A percentile compares a stretch with the other conserved stretches of the same genome.
phyloP scores from a whole-genome alignment of 2,797 vertebrate genomes.

The Macropus fuliginosus region DNA sequence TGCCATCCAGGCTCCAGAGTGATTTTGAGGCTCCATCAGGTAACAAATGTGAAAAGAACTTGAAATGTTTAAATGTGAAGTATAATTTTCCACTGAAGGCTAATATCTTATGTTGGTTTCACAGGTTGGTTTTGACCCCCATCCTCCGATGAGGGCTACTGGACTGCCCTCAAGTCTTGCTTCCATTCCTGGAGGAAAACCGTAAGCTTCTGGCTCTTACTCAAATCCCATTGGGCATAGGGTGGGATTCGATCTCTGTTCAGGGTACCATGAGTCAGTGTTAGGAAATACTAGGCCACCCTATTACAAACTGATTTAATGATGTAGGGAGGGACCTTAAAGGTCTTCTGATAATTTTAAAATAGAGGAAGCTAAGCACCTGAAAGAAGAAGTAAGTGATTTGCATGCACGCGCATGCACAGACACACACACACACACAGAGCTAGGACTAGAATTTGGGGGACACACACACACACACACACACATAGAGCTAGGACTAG shows the following conservation, averaged over 20 bases:
- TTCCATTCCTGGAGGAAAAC: slow-evolving; percentile 96
- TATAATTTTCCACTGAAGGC: neutral
- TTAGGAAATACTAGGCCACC: neutral
- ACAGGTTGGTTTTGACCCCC: slow-evolving; percentile 96
- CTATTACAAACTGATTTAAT: neutral
- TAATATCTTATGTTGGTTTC: neutral
- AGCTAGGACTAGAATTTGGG: neutral
- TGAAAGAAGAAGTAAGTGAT: neutral
- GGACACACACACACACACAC: no score
- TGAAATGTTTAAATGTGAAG: neutral
- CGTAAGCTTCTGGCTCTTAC: slow-evolving; percentile 85
- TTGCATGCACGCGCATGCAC: no score
- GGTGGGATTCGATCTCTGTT: neutral
- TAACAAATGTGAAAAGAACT: neutral
- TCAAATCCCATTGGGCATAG: neutral
- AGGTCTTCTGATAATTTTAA: neutral
- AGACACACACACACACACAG: no score
- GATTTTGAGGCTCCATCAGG: neutral
- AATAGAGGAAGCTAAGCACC: neutral
- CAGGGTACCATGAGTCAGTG: neutral
- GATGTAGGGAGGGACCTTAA: neutral
- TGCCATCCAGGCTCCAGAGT: neutral
- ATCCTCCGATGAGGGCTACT: slow-evolving; percentile 92
- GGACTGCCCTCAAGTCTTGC: slow-evolving; percentile 94
- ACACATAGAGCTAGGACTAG: neutral